A percentile compares a stretch with the other conserved stretches of the same genome.
These are phyloP conservation scores for Sterrhoptilus dennistouni DNA, from an alignment of 2,113 vertebrate genomes.

Conservation along the genomic window DNA sequence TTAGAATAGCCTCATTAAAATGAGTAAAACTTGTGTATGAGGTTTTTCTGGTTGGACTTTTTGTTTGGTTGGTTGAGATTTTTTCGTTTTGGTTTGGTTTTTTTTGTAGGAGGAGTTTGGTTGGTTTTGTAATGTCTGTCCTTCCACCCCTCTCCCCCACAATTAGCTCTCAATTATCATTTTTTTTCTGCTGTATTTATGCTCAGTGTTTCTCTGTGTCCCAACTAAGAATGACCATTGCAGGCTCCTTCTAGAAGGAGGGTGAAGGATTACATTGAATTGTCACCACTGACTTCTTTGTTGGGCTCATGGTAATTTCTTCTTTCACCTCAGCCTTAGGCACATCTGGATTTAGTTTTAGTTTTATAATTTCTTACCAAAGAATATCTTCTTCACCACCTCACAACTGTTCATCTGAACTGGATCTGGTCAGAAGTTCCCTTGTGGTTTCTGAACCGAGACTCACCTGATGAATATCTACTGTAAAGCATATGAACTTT, in stretches of 20 bases:
- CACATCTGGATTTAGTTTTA: neutral
- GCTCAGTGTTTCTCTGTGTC: neutral
- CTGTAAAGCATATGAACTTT: neutral
- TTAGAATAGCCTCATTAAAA: neutral
- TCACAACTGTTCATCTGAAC: neutral
- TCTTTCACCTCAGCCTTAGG: neutral
- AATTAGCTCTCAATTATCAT: neutral
- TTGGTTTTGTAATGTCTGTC: neutral
- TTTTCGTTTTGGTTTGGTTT: too few relatives aligned
- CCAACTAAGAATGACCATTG: neutral
- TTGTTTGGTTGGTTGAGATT: neutral
- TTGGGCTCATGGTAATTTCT: rapidly evolving
- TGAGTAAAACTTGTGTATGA: neutral
- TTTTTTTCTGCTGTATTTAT: neutral
- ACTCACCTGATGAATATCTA: neutral
- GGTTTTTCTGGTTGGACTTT: neutral
- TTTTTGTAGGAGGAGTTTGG: neutral
- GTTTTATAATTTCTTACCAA: neutral
- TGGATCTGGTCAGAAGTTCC: neutral
- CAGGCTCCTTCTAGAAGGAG: neutral
- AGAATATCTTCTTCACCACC: neutral
- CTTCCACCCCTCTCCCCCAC: rapidly evolving
- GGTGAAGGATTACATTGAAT: neutral
- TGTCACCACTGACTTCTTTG: neutral
- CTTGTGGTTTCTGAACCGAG: neutral